Evolutionary conservation across 2,113 vertebrate species (phyloP).

Genomic region (Atrichornis clamosus): DNA sequence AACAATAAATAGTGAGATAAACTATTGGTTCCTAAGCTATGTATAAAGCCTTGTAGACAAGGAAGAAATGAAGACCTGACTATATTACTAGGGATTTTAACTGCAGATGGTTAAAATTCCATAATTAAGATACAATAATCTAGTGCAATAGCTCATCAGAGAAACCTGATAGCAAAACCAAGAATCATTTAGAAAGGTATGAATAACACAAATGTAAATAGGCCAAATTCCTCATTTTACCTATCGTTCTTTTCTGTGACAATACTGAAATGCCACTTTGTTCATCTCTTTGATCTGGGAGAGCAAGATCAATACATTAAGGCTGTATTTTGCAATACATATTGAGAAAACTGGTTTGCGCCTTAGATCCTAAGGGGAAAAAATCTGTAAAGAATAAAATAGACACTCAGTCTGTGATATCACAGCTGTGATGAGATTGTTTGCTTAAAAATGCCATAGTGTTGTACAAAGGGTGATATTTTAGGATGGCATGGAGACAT

Average conservation of each 20-base stretch:
- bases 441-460: background rate
- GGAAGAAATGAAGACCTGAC: background rate
- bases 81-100: background rate
- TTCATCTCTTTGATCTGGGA: background rate
- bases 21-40: background rate
- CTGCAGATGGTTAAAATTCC: background rate
- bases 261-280: background rate
- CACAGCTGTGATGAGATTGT: background rate
- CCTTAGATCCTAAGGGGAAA: background rate
- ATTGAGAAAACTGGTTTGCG: background rate
- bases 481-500: background rate
- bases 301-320: background rate
- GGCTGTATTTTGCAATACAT: background rate
- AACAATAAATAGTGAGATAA: background rate
- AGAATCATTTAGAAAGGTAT: background rate
- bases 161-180: background rate
- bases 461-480: background rate
- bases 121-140: background rate
- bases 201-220: background rate
- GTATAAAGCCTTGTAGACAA: background rate
- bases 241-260: background rate
- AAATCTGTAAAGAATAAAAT: background rate
- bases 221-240: background rate
- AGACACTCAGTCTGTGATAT: background rate
- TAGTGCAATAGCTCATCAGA: background rate